Evolutionary conservation across 2,113 vertebrate genomes (phyloP).

Genomic region (Sapajus apella): DNA sequence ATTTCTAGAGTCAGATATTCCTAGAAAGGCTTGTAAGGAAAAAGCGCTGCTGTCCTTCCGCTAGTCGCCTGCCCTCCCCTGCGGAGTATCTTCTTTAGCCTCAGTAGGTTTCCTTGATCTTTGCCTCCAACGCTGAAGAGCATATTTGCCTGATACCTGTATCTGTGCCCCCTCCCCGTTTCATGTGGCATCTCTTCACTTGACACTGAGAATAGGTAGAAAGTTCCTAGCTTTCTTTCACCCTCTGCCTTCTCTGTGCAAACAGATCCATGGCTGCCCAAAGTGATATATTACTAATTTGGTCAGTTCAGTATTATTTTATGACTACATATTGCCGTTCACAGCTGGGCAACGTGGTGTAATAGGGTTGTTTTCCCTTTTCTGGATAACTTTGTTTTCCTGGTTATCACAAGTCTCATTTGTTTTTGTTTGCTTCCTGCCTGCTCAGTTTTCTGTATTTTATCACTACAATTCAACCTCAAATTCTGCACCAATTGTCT

Average conservation of each 20-base stretch:
- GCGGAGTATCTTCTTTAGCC: not conserved
- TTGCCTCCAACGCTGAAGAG: not conserved
- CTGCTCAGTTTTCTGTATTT: not conserved
- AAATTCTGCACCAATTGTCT: not conserved
- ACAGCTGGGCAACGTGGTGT: not conserved
- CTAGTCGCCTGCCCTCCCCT: not conserved
- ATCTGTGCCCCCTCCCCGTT: fast-evolving
- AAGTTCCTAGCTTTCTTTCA: not conserved
- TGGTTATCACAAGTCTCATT: not conserved
- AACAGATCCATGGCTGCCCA: not conserved
- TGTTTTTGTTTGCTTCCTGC: not conserved
- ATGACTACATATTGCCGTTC: not conserved
- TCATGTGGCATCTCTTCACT: not conserved
- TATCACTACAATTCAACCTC: not conserved
- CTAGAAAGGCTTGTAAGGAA: not conserved
- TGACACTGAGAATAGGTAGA: not conserved
- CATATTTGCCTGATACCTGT: not conserved
- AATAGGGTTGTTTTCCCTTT: not conserved
- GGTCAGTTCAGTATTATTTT: not conserved
- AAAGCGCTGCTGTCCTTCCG: not conserved
- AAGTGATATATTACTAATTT: not conserved
- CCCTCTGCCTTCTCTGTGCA: not conserved
- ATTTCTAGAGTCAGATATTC: not conserved
- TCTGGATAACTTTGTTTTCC: not conserved
- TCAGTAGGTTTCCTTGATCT: not conserved